Conservation (phyloP, 2,113 vertebrate species). For the Nibea coibor region DNA sequence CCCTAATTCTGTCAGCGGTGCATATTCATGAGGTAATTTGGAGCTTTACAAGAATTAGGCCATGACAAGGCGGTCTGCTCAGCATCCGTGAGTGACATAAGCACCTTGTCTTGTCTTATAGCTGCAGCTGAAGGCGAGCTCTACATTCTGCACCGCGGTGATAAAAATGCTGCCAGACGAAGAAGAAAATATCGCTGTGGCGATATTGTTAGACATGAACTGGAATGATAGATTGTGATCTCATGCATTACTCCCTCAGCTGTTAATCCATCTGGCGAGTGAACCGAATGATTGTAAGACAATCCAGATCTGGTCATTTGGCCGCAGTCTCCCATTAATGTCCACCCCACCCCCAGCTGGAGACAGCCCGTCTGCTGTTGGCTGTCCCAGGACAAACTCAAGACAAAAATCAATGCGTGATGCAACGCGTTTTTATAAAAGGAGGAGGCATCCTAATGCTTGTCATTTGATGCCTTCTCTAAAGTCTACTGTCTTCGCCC, state of each 20-base stretch:
- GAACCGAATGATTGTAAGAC: not conserved
- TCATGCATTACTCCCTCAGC: not conserved
- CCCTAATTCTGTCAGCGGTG: conserved; percentile 60
- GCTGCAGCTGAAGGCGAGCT: not conserved
- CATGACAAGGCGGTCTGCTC: conserved; percentile 60
- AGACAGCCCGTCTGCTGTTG: conserved; percentile 8
- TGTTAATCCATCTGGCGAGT: not conserved
- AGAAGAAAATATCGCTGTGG: not conserved
- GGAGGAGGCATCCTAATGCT: conserved; percentile 29
- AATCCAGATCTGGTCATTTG: conserved; percentile 28
- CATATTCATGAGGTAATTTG: conserved; percentile 69
- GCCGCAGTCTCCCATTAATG: conserved; percentile 1
- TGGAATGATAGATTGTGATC: not conserved
- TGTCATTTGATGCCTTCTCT: conserved; percentile 57
- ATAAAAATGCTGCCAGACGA: not conserved
- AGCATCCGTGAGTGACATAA: conserved; percentile 47
- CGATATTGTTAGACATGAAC: not conserved
- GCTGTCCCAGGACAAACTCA: conserved; percentile 58
- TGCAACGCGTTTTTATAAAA: conserved; percentile 9
- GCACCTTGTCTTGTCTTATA: conserved; percentile 30
- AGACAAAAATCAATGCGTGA: conserved; percentile 54
- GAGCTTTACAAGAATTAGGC: conserved; percentile 63
- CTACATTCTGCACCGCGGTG: not conserved
- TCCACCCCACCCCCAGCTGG: not conserved
- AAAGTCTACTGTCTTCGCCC: conserved; percentile 37